Evolutionary conservation across 2,888 invertebrate species (phyloP).

Genomic region (Papilio elwesi): DNA sequence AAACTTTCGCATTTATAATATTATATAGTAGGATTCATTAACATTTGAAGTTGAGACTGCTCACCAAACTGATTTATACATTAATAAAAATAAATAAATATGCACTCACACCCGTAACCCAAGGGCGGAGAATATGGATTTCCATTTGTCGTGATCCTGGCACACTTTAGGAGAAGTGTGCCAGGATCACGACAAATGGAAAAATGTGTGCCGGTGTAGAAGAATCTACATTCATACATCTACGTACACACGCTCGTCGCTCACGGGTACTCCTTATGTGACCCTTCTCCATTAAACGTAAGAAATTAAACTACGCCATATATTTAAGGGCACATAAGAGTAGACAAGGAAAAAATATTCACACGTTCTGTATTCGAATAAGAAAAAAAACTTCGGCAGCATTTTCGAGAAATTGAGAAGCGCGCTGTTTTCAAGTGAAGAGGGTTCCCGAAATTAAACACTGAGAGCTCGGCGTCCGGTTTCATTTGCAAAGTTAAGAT

Average conservation of each 20-base stretch:
- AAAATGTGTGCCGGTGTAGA: too few relatives aligned
- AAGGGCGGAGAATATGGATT: too few relatives aligned
- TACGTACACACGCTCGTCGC: too few relatives aligned
- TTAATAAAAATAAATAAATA: neutral
- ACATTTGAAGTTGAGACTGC: neutral
- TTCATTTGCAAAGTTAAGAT: constrained; percentile 31
- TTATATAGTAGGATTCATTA: too few relatives aligned
- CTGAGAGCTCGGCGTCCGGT: constrained; percentile 21
- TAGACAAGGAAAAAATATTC: neutral
- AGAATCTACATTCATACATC: too few relatives aligned
- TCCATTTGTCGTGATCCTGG: too few relatives aligned
- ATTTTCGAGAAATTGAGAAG: constrained; percentile 29
- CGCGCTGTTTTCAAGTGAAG: constrained; percentile 25
- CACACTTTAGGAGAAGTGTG: too few relatives aligned
- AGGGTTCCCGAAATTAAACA: constrained; percentile 29
- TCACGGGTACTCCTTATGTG: too few relatives aligned
- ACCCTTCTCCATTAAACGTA: too few relatives aligned
- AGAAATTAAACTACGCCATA: neutral
- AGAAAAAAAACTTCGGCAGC: constrained; percentile 10
- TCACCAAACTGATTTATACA: neutral
- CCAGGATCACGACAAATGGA: too few relatives aligned
- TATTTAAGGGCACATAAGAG: neutral
- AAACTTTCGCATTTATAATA: too few relatives aligned
- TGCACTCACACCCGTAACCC: too few relatives aligned
- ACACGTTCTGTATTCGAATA: neutral